These are phyloP conservation scores for Brachyistius frenatus DNA, from an alignment of 2,113 vertebrate species.

Conservation along the genomic window DNA sequence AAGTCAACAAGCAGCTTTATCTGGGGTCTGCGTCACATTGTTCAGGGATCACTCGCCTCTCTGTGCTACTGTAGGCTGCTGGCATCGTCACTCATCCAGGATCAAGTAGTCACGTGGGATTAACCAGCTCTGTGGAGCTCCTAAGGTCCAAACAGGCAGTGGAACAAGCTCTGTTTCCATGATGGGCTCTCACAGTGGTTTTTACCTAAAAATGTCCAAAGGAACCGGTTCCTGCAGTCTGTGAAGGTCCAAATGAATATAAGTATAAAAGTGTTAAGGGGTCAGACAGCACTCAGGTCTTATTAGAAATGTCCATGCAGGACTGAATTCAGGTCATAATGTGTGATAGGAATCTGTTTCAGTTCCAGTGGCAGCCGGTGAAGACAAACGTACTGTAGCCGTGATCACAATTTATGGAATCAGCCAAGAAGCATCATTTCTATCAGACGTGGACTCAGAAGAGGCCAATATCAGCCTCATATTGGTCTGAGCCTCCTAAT, in stretches of 20 bases:
- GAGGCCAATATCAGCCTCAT: not conserved
- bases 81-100: not conserved
- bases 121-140: no score
- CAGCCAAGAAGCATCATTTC: not conserved
- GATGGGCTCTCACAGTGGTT: no score
- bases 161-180: no score
- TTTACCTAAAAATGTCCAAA: no score
- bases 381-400: not conserved
- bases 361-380: not conserved
- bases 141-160: no score
- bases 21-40: constrained; percentile 35
- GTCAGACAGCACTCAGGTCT: not conserved
- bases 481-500: constrained; percentile 26
- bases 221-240: not conserved
- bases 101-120: not conserved
- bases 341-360: not conserved
- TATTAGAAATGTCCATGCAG: not conserved
- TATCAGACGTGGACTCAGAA: not conserved
- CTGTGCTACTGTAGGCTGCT: no score
- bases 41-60: constrained; percentile 30
- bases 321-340: not conserved
- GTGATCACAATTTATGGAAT: constrained; percentile 6
- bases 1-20: constrained; percentile 57
- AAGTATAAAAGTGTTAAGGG: not conserved
- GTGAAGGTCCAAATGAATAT: not conserved